phyloP scores from a whole-genome alignment of 2,888 invertebrate species.

The Meteorus cinctellus region DNA sequence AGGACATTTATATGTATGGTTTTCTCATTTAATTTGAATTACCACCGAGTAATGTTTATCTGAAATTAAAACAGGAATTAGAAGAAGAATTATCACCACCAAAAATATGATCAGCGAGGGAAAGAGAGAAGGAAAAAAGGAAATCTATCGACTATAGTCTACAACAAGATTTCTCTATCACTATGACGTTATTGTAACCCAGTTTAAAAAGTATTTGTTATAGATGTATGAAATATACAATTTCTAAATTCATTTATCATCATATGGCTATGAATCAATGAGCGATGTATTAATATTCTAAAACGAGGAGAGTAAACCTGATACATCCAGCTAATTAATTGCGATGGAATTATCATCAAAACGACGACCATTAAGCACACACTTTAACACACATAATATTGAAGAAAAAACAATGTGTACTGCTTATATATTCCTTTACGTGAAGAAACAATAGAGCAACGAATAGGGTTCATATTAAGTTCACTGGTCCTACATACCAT shows the following conservation, averaged over 20 bases:
- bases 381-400: conserved; percentile 1
- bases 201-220: not conserved
- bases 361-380: not conserved
- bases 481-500: conserved; percentile 53
- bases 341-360: not conserved
- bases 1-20: not conserved
- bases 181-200: not conserved
- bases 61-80: not conserved
- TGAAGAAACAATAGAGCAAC: not conserved
- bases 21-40: not conserved
- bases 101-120: not conserved
- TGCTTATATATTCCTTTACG: not conserved
- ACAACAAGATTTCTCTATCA: not conserved
- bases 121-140: not conserved
- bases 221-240: not conserved
- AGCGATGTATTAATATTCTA: not conserved
- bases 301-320: not conserved
- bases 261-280: not conserved
- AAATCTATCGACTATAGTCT: not conserved
- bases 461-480: conserved; percentile 21
- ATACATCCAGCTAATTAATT: conserved; percentile 8
- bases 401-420: not conserved
- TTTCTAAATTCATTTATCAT: not conserved
- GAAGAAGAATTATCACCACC: not conserved
- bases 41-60: not conserved